Evolutionary conservation across 2,888 invertebrate genomes (phyloP).

Genomic region (Erpobdella octoculata): DNA sequence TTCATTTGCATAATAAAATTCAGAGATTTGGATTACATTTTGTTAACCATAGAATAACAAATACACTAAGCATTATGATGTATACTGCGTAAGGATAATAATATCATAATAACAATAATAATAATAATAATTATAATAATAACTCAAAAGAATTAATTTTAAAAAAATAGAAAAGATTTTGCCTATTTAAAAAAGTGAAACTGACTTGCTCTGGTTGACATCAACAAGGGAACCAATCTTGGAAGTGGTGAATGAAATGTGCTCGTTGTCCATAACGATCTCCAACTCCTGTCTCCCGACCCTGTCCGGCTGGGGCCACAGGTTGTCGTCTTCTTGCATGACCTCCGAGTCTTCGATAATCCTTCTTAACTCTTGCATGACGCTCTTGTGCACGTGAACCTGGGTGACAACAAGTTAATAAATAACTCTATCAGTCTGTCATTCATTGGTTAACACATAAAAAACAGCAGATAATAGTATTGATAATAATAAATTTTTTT

Average conservation of each 20-base stretch:
- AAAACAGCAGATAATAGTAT: too few relatives aligned
- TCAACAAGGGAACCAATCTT: slow-evolving; percentile 97
- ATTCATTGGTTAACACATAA: too few relatives aligned
- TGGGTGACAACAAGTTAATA: slow-evolving; percentile 37
- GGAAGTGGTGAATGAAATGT: slow-evolving; percentile 98
- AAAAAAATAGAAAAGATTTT: too few relatives aligned
- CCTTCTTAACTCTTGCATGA: slow-evolving; percentile 92
- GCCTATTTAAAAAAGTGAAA: not conserved
- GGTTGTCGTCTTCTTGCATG: slow-evolving; percentile 66
- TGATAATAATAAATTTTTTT: too few relatives aligned
- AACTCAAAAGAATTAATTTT: too few relatives aligned
- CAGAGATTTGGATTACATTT: too few relatives aligned
- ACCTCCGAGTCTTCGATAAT: slow-evolving; percentile 93
- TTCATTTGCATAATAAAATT: too few relatives aligned
- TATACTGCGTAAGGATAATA: too few relatives aligned
- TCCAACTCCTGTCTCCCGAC: slow-evolving; percentile 79
- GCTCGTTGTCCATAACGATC: slow-evolving; percentile 97
- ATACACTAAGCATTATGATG: too few relatives aligned
- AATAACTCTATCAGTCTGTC: not conserved
- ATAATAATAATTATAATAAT: too few relatives aligned
- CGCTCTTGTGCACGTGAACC: slow-evolving; percentile 90
- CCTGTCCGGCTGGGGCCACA: slow-evolving; percentile 59
- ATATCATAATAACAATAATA: too few relatives aligned
- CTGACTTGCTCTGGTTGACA: slow-evolving; percentile 79
- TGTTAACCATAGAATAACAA: too few relatives aligned